Percentiles rank a stretch among this genome's conserved stretches.
These are phyloP conservation scores for Trachelus troglodyta DNA, from an alignment of 2,888 invertebrate species.

Conservation along the genomic window DNA sequence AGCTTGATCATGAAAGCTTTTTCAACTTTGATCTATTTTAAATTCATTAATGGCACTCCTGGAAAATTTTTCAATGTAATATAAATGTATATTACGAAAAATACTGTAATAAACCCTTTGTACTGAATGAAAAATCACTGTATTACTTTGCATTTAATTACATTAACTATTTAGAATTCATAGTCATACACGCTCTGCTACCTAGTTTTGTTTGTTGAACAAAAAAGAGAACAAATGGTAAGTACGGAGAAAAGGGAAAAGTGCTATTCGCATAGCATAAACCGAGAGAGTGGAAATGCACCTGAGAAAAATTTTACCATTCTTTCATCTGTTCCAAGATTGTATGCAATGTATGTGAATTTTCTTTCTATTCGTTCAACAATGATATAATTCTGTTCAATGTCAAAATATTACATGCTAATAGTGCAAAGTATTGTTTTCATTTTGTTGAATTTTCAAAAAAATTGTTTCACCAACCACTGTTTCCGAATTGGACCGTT, in stretches of 20 bases:
- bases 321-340: not conserved
- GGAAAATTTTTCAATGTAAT: not conserved
- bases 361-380: not conserved
- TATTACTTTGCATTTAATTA: conserved; percentile 3
- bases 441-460: not conserved
- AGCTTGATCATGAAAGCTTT: not conserved
- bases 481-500: not conserved
- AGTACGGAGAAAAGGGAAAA: not conserved
- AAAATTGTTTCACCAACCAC: not conserved
- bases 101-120: not conserved
- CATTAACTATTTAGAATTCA: conserved; percentile 9
- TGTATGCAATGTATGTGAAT: not conserved
- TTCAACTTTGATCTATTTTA: not conserved
- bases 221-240: not conserved
- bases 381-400: not conserved
- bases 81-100: not conserved
- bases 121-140: not conserved
- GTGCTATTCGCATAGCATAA: not conserved
- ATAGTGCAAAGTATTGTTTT: not conserved
- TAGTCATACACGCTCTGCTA: not conserved
- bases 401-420: not conserved
- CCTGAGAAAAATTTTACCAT: not conserved
- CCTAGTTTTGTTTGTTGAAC: not conserved
- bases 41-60: not conserved
- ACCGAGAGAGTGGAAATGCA: not conserved